Evolutionary conservation across 2,113 vertebrate genomes (phyloP).

Genomic region (Cacatua alba): DNA sequence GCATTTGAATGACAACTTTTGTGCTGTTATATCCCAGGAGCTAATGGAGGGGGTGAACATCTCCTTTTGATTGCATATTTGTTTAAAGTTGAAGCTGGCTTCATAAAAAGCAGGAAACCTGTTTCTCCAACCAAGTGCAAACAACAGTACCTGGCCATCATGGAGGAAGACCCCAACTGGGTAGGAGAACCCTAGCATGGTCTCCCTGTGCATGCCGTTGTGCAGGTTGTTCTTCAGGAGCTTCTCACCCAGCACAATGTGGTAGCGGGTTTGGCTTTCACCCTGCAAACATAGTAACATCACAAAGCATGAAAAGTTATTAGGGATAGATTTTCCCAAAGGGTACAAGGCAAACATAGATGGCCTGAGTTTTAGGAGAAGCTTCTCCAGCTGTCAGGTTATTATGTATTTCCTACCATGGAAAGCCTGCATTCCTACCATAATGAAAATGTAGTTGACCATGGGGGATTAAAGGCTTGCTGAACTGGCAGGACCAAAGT

Average conservation of each 20-base stretch:
- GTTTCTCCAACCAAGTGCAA: background rate
- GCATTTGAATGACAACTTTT: background rate
- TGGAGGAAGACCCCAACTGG: conserved; percentile 83
- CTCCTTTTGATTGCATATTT: background rate
- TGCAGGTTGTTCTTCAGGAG: conserved; percentile 83
- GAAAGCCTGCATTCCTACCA: background rate
- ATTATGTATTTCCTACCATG: background rate
- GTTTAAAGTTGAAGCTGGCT: background rate
- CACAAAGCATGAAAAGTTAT: background rate
- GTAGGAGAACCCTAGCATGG: conserved; percentile 88
- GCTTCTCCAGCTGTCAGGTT: background rate
- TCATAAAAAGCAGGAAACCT: background rate
- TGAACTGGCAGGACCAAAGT: background rate
- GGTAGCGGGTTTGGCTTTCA: conserved; percentile 81
- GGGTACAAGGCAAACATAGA: background rate
- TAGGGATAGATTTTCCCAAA: background rate
- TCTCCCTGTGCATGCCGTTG: conserved; percentile 84
- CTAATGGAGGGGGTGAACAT: background rate
- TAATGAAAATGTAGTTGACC: background rate
- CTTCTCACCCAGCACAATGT: conserved; percentile 81
- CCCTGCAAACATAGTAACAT: conserved; percentile 67
- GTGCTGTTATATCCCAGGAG: background rate
- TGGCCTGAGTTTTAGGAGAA: background rate
- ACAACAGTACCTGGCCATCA: conserved; percentile 77
- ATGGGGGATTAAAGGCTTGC: background rate